A percentile compares a stretch with the other conserved stretches of the same genome.
These are phyloP conservation scores for Pinctada fucata DNA, from an alignment of 2,888 invertebrate species.

Conservation along the genomic window DNA sequence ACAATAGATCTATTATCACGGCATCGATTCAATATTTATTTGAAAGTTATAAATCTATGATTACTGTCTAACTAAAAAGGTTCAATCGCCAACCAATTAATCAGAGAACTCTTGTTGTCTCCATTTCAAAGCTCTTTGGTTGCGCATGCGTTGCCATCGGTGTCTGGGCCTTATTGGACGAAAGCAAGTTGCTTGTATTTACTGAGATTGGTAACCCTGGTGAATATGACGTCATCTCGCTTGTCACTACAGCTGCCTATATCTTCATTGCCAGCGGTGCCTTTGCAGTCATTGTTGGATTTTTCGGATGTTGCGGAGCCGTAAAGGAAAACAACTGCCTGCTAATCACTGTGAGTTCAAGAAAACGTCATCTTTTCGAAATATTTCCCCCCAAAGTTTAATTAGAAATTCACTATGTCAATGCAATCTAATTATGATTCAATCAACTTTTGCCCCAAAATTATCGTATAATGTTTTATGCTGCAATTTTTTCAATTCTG, in stretches of 20 bases:
- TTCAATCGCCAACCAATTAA: too few species aligned
- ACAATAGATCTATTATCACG: too few species aligned
- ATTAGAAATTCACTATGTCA: too few species aligned
- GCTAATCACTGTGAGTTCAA: slow-evolving; percentile 30
- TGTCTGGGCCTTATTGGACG: slow-evolving; percentile 28
- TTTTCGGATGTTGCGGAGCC: slow-evolving; percentile 51
- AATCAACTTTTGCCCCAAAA: too few species aligned
- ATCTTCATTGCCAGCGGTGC: slow-evolving; percentile 44
- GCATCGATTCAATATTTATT: too few species aligned
- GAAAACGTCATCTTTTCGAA: too few species aligned
- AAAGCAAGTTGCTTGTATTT: slow-evolving; percentile 24
- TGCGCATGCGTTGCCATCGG: slow-evolving; percentile 24
- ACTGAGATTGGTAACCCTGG: slow-evolving; percentile 34
- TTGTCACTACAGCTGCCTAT: slow-evolving; percentile 30
- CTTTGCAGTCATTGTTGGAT: slow-evolving; percentile 43
- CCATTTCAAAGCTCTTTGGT: slow-evolving; percentile 23
- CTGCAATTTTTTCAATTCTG: too few species aligned
- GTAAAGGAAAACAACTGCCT: slow-evolving; percentile 37
- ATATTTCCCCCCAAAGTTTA: too few species aligned
- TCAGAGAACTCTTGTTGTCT: neutral
- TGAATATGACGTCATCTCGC: slow-evolving; percentile 32
- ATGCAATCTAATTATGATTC: too few species aligned
- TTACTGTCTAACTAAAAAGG: neutral
- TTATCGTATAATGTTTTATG: too few species aligned
- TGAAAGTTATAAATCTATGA: neutral